Evolutionary conservation across 2,888 invertebrate genomes (phyloP).

Genomic region (Trachelus stipa): DNA sequence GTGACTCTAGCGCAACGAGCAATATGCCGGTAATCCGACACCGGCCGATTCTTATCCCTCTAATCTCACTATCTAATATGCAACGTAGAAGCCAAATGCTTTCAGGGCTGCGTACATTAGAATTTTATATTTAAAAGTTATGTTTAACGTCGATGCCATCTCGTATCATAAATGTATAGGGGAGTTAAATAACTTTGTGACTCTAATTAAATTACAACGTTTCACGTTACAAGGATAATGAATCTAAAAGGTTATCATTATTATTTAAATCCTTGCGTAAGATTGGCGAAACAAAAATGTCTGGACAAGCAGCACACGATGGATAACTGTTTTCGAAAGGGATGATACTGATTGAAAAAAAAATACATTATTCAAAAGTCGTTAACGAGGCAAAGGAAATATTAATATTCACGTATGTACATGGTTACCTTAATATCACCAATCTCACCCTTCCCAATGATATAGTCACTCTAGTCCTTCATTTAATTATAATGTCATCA

Average conservation of each 20-base stretch:
- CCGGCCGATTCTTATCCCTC: conserved; percentile 14
- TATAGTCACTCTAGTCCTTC: not conserved
- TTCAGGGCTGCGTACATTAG: not conserved
- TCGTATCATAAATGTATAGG: not conserved
- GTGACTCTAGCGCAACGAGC: conserved; percentile 15
- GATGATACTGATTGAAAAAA: not conserved
- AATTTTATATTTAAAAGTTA: not conserved
- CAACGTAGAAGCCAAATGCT: not conserved
- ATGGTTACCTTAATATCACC: not conserved
- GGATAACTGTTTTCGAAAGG: not conserved
- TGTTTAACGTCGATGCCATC: conserved; percentile 8
- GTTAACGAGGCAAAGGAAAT: not conserved
- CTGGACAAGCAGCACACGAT: not conserved
- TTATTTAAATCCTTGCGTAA: too few relatives aligned
- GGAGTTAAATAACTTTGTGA: conserved; percentile 16
- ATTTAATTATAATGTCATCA: not conserved
- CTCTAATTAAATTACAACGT: conserved; percentile 22
- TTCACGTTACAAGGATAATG: conserved; percentile 7
- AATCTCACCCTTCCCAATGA: not conserved
- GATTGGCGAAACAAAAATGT: not conserved
- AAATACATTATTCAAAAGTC: not conserved
- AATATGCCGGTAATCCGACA: conserved; percentile 44
- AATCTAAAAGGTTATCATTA: too few relatives aligned
- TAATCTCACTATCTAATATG: not conserved
- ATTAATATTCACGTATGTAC: not conserved